Evolutionary conservation across 2,888 invertebrate species (phyloP), one percentile per base, ranked within the genome.

Genomic region (Lasioglossum oenotherae): DNA sequence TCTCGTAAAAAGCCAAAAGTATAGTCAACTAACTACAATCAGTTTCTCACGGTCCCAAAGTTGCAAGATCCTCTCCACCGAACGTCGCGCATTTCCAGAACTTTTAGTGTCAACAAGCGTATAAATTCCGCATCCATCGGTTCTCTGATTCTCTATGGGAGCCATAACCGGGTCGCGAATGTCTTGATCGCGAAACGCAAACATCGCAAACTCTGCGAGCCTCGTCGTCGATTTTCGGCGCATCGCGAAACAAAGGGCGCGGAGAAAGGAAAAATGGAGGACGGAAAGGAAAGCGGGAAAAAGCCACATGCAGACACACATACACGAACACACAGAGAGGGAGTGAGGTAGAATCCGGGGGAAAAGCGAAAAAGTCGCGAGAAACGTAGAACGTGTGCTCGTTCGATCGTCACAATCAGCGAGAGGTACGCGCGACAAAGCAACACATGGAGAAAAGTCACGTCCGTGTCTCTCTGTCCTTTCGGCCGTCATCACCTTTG

Each of bases 391-490:
- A 71, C 71, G 60, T 60, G 69, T 38, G 69, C 69, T 38, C 71
- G 82, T 60, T 69, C 73, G 76, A 82, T 90, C 80, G 72, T 78
- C 12, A 79, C 72, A 35, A 35, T n/a, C 74, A 73, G 23, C 73
- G 82, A 69, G 78, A 79, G 82, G 80, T 38, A 81, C 31, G 78
- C 73, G 49, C 83, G 88, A 85, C 86, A 89, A 92, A 93, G 93
- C 94, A 94, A 94, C 94, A 94, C 94, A 94, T 92, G 92, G 92
- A 93, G 93, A 84, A 81, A 87, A 82, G 83, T 87, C 84, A 85
- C 87, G 81, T 84, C 67, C 71, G 71, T 76, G 69, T 87, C 23
- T 71, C n/a, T 71, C 38, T 41, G 71, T 80, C 72, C 82, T 86
- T 87, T 85, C 85, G 82, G 77, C 79, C 75, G 46, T n/a, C 27